Base-by-base conservation (phyloP, 2,888 invertebrate species). In the Ophion costatus region DNA sequence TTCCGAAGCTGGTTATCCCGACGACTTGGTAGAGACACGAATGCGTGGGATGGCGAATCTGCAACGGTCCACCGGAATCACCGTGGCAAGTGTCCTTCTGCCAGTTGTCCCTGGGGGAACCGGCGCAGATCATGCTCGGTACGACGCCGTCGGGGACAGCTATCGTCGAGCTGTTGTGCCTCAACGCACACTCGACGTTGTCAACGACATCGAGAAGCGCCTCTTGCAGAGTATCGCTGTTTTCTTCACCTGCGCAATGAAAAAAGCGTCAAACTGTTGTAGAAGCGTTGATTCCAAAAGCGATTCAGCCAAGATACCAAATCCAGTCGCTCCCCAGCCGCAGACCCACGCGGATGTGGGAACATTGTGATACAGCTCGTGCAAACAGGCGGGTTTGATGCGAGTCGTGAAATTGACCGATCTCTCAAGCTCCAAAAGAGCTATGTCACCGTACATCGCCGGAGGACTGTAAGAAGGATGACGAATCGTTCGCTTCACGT, bases 391-490 rank as follows among this genome's bases (percentile, higher is more conserved):
- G 0, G 95, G 95, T 81, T 93, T 91, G 14, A 95, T 88, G 17
- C 75, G 63, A 7, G 81, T 80, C 56, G 73, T 88, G 63, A 93
- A 91, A 0, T 67, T 78, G 11, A 93, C 92, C 63, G 77, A 80
- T 0, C 91, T 89, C 0, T 91, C 91, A 57, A 96, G 91, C 88
- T 95, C 94, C 0, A 97, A 81, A 0, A 97, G 92, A 0, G 96
- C 96, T 74, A 97, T 96, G 88, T 97, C 97, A 87, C 96, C 94
- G 92, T 97, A 96, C 22, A 94, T 94, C 0, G 90, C 88, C 29
- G 90, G 89, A n/a, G 87, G 85, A 6, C 42, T 78, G n/a, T 86
- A 90, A 56, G 64, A 57, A 10, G 89, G 86, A 87, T 91, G 89
- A 9, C 87, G 83, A 63, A 82, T 29, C 17, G 73, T 70, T 11